Base-by-base conservation (phyloP, 2,888 invertebrate genomes). In the Heliconius sara region DNA sequence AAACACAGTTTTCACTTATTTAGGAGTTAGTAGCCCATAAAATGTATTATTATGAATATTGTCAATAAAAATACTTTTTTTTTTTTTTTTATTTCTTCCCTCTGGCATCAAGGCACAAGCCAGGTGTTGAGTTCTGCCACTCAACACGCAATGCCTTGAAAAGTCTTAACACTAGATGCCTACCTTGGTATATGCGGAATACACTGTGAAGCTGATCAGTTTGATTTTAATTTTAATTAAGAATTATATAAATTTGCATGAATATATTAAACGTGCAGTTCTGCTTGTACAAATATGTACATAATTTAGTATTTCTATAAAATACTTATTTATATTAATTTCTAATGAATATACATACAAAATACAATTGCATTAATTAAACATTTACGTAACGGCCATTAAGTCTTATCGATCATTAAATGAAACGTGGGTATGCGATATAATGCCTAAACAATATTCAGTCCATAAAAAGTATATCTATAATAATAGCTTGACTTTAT, bases 391-490 rank as follows among this genome's bases (percentile, higher is more conserved):
- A 72, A 72, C 52, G 30, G 47, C 30, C n/a, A 57, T 72, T 57
- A 72, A 13, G 10, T 72, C 52, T 34, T 70, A 70, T 70, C 25
- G 68, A 70, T 43, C 43, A 70, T 43, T 68, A 68, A n/a, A 39
- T 39, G 34, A 5, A 1, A n/a, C 67, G n/a, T n/a, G n/a, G 12
- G 6, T 43, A 25, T 16, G 25, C 30, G n/a, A 25, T 6, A 16
- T 25, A 68, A 22, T 39, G 5, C 67, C 39, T 67, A 39, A 34
- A 60, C n/a, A n/a, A 39, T 13, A 27, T 5, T 25, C 27, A 39
- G 13, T 34, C 0, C 9, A 34, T 67, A 67, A 34, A 9, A 16
- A 22, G 1, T n/a, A n/a, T 68, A 4, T 68, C n/a, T 5, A n/a
- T n/a, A n/a, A 13, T 1, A 30, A 66, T 66, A 22, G 2, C 3